Percentiles rank a stretch among this genome's conserved stretches.
phyloP scores from a whole-genome alignment of 2,113 vertebrate genomes.

The Phoenicopterus ruber region DNA sequence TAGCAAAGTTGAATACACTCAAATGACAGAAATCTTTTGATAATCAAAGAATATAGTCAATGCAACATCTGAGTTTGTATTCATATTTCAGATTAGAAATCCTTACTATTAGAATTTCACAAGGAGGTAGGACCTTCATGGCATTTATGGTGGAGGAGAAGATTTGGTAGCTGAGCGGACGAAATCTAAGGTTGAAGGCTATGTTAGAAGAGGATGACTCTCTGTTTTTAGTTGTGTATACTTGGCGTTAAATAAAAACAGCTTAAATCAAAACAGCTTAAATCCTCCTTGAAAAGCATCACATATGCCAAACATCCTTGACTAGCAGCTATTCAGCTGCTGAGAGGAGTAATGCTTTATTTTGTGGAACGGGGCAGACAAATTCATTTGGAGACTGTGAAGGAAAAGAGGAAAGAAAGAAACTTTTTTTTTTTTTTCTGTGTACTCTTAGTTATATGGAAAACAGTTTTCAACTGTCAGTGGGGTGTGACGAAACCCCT shows the following conservation, averaged over 20 bases:
- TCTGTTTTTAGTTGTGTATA: background rate
- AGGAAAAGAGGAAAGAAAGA: background rate
- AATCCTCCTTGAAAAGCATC: background rate
- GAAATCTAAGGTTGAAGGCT: background rate
- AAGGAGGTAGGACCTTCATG: accelerated
- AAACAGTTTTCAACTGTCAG: background rate
- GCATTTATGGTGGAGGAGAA: background rate
- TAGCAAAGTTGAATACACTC: background rate
- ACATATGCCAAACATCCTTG: background rate
- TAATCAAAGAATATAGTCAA: background rate
- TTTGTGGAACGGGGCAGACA: background rate
- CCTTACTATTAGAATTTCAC: background rate
- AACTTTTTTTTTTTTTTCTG: background rate
- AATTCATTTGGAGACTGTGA: background rate
- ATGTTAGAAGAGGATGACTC: background rate
- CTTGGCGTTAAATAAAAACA: background rate
- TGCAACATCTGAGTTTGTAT: background rate
- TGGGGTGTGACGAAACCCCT: background rate
- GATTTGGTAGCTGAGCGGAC: background rate
- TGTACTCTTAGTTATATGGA: background rate
- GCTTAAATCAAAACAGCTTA: background rate
- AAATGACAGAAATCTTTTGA: background rate
- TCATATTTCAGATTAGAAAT: background rate
- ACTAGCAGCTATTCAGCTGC: background rate
- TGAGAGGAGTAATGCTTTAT: background rate